Evolutionary conservation across 2,113 vertebrate genomes (phyloP), one percentile per base, ranked within the genome.

Genomic region (Xenus cinereus): DNA sequence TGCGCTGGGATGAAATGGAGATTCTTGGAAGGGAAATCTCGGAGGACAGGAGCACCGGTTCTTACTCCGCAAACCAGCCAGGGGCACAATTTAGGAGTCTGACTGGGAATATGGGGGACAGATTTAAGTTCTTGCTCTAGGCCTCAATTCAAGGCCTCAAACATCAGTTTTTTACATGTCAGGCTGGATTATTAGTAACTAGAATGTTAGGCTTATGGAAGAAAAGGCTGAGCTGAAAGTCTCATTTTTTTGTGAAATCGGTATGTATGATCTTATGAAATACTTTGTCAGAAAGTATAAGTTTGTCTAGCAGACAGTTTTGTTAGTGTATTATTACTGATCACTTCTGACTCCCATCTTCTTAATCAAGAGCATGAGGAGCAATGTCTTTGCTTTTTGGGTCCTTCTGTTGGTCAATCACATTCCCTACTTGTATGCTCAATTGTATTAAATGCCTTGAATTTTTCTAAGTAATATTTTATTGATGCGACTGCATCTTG

Each of bases 381-480:
- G 0, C 35, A 69, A 50, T 54, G 13, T 63, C 64, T 67, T 78
- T 57, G 18, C 16, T 66, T 19, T 46, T 57, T 33, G 62, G 16
- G 8, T 78, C 22, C 35, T 67, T 79, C 33, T 43, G 3, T 5
- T 89, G n/a, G 59, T 69, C 59, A 51, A 2, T 51, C 7, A 17
- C 23, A n/a, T 46, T 81, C 17, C 27, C 7, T 37, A 56, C 20
- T 5, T 79, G 5, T 20, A 33, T 60, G 72, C n/a, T 12, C 24
- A 56, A 2, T 14, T 66, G 22, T 27, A 64, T 39, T 53, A 81
- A 91, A 53, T 8, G 5, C 32, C 15, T 85, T 66, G 72, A 68
- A 73, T 93, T 90, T 92, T 92, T 75, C 51, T 23, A 82, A 83
- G 22, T 50, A 15, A 51, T 66, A 4, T 54, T 75, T 95, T 69